Evolutionary conservation across 2,888 invertebrate genomes (phyloP).

Genomic region (Standfussiana lucernea): DNA sequence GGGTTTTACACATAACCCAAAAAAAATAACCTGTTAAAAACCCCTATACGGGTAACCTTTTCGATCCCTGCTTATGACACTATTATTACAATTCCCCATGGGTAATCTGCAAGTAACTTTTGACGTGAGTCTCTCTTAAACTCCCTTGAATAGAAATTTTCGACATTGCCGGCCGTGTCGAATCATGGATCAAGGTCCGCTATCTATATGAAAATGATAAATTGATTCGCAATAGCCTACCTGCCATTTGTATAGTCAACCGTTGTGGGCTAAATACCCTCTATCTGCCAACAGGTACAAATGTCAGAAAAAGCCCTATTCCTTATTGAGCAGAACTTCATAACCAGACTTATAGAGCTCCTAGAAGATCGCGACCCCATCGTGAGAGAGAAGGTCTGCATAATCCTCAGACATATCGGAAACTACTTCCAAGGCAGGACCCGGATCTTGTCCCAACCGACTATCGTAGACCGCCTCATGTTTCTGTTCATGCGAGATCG

Average conservation of each 20-base stretch:
- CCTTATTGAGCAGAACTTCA: conserved; percentile 80
- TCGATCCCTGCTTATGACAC: too few species aligned
- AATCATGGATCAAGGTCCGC: not conserved
- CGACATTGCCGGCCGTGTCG: not conserved
- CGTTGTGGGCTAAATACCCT: conserved; percentile 54
- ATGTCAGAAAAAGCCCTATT: conserved; percentile 85
- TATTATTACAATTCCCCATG: not conserved
- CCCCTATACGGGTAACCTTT: too few species aligned
- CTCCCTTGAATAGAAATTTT: not conserved
- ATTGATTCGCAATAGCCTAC: not conserved
- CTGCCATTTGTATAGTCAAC: not conserved
- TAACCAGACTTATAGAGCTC: conserved; percentile 81
- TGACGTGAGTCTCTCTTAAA: not conserved
- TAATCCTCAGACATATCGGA: conserved; percentile 79
- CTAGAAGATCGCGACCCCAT: conserved; percentile 80
- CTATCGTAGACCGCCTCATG: conserved; percentile 80
- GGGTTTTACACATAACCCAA: too few species aligned
- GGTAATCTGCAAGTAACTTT: not conserved
- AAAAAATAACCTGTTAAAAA: too few species aligned
- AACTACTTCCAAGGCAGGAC: conserved; percentile 81
- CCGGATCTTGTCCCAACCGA: conserved; percentile 77
- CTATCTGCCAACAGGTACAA: conserved; percentile 77
- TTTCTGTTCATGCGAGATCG: conserved; percentile 80
- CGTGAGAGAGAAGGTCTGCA: conserved; percentile 83
- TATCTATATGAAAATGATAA: not conserved